Conservation (phyloP, 2,888 invertebrate genomes). For the Drosophila robusta region DNA sequence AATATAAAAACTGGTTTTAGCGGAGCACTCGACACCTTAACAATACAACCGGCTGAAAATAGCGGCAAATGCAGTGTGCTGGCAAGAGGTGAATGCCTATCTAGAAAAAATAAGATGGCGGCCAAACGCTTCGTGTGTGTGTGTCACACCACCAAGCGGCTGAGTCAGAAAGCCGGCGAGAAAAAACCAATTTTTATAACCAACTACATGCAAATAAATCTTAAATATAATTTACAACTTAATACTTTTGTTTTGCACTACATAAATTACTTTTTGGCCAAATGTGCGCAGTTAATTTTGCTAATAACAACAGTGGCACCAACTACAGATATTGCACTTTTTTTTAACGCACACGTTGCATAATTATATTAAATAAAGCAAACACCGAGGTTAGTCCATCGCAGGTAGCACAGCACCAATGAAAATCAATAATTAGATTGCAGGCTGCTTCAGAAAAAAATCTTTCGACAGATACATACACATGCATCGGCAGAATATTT, state of each 20-base stretch:
- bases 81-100: conserved; percentile 54
- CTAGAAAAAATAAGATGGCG: conserved; percentile 61
- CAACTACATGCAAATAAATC: background rate
- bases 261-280: background rate
- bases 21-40: conserved; percentile 6
- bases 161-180: conserved; percentile 59
- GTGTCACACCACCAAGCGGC: conserved; percentile 29
- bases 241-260: background rate
- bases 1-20: conserved; percentile 51
- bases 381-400: background rate
- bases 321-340: conserved; percentile 17
- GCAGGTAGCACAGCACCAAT: background rate
- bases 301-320: background rate
- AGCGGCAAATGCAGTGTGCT: conserved; percentile 20
- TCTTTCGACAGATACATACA: conserved; percentile 64
- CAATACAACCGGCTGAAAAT: conserved; percentile 30
- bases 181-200: background rate
- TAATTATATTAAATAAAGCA: conserved; percentile 19
- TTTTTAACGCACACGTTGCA: conserved; percentile 23
- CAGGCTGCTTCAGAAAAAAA: conserved; percentile 31
- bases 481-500: conserved; percentile 31
- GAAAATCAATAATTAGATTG: conserved; percentile 67
- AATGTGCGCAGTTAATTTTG: background rate
- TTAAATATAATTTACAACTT: background rate
- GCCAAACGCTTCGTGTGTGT: conserved; percentile 12